Base-by-base conservation (phyloP, 2,888 invertebrate genomes). In the Pelosia muscerda region DNA sequence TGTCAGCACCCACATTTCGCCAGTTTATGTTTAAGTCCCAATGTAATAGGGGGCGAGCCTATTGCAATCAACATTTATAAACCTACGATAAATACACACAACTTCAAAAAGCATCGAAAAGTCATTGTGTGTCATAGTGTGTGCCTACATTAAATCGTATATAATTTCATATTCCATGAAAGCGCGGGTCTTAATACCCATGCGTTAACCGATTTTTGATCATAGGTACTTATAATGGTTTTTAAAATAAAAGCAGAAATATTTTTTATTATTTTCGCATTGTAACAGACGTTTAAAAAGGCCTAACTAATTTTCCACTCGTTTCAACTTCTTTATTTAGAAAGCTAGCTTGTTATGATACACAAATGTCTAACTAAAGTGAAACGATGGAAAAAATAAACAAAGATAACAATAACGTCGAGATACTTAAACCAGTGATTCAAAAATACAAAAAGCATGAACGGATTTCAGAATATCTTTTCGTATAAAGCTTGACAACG, bases 401-500 rank as follows among this genome's bases (percentile, higher is more conserved):
- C 65, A 34, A 56, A 68, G 60, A 63, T 11, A 13, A 57, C 15
- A 65, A 57, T 60, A 68, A 63, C 63, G 58, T 64, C 9, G 49
- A 49, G 49, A 63, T 57, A 65, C 65, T 60, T 42, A 19, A 42
- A 59, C 22, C 34, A 59, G 8, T 22, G 26, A 15, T 34, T 38
- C 23, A n/a, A 23, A 23, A 19, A 42, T 10, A 42, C 25, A 25
- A 19, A 79, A 76, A 75, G 69, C 42, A 63, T 68, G 68, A 73
- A 66, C 38, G 65, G 31, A 31, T 69, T 77, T 63, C 54, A 26
- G 34, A 70, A 67, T 58, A 63, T 65, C 67, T 72, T 65, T 62
- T 66, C 57, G 71, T 63, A 8, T 19, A 42, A 42, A 42, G 42
- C 42, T 66, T 75, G 78, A 78, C 81, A 80, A 68, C 66, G 1